phyloP scores from a whole-genome alignment of 2,888 invertebrate genomes.

The Lymantria monacha region DNA sequence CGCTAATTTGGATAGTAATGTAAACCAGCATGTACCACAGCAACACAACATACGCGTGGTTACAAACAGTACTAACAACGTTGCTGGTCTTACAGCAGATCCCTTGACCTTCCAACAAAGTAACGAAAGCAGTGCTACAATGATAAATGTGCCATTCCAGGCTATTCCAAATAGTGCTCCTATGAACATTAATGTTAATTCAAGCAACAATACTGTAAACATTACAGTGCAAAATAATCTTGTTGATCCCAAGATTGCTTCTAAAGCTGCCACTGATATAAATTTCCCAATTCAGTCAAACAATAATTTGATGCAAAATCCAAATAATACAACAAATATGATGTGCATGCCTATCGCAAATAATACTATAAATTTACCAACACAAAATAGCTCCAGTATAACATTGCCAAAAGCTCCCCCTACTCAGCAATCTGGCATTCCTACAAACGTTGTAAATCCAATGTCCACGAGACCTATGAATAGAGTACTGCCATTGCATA shows the following conservation, averaged over 20 bases:
- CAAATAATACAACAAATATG: slow-evolving; percentile 60
- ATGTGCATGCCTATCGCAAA: slow-evolving; percentile 74
- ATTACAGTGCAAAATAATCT: slow-evolving; percentile 77
- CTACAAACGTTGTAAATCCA: slow-evolving; percentile 88
- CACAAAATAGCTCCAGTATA: slow-evolving; percentile 80
- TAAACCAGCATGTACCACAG: slow-evolving; percentile 68
- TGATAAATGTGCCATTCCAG: slow-evolving; percentile 79
- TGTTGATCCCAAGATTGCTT: slow-evolving; percentile 75
- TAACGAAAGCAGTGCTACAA: slow-evolving; percentile 65
- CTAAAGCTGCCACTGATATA: slow-evolving; percentile 67
- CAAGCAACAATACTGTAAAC: slow-evolving; percentile 76
- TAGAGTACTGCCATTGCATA: slow-evolving; percentile 89
- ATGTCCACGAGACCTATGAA: slow-evolving; percentile 88
- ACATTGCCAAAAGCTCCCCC: slow-evolving; percentile 83
- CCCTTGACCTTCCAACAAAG: slow-evolving; percentile 71
- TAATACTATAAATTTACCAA: slow-evolving; percentile 73
- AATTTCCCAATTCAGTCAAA: slow-evolving; percentile 69
- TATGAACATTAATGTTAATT: slow-evolving; percentile 78
- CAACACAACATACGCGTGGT: slow-evolving; percentile 76
- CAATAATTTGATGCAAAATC: slow-evolving; percentile 60
- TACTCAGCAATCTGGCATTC: slow-evolving; percentile 84
- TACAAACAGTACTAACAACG: slow-evolving; percentile 63
- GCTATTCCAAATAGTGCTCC: slow-evolving; percentile 77
- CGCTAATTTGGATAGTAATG: slow-evolving; percentile 59
- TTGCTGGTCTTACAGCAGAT: slow-evolving; percentile 56